phyloP scores from a whole-genome alignment of 1,140 invertebrate genomes.

The Zaprionus lachaisei region DNA sequence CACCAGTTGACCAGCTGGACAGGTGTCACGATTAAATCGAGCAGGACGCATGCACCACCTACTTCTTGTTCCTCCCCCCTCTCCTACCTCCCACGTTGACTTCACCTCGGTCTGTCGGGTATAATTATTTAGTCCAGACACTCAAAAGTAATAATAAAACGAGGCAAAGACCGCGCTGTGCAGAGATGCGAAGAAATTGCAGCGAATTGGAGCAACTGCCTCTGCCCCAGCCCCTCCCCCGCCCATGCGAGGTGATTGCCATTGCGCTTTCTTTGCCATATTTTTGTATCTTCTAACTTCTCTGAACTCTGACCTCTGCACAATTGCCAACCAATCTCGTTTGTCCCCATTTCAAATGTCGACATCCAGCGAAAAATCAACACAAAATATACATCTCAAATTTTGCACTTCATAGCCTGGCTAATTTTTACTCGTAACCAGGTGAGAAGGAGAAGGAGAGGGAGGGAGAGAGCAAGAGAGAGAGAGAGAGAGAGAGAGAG shows the following conservation, averaged over 20 bases:
- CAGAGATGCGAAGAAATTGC: not conserved
- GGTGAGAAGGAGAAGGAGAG: not conserved
- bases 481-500: not conserved
- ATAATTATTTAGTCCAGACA: constrained; percentile 36
- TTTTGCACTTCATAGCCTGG: not conserved
- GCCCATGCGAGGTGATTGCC: not conserved
- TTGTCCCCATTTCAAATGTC: not conserved
- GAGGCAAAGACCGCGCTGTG: not conserved
- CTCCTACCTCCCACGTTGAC: no score
- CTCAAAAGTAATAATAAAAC: constrained; percentile 18
- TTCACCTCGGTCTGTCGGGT: constrained; percentile 2
- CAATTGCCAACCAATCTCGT: constrained; percentile 3
- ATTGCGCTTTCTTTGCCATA: not conserved
- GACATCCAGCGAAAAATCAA: constrained; percentile 16
- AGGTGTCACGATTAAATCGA: constrained; percentile 52
- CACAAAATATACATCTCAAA: constrained; percentile 19
- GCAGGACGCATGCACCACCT: constrained; percentile 16
- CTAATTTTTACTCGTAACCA: constrained; percentile 18
- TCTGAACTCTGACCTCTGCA: not conserved
- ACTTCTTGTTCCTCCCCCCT: not conserved
- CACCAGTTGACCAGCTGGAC: constrained; percentile 41
- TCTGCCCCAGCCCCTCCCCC: not conserved
- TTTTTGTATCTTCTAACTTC: not conserved
- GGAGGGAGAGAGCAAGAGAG: not conserved
- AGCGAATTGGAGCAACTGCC: not conserved